Evolutionary conservation across 2,113 vertebrate genomes (phyloP).

Genomic region (Notothenia coriiceps): DNA sequence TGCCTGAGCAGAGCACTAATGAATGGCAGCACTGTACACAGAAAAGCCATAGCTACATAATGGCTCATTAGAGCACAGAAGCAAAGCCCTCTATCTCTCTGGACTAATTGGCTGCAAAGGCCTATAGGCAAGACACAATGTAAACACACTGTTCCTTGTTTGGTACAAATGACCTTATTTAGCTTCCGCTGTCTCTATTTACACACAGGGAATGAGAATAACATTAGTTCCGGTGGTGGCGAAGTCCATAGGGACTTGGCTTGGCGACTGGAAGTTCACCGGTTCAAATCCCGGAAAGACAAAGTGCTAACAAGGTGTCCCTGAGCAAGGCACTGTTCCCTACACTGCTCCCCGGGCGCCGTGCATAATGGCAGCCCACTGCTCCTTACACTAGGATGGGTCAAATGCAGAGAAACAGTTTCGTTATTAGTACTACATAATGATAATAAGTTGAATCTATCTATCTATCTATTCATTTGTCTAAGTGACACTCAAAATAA

Average conservation of each 20-base stretch:
- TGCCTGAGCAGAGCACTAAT: not conserved
- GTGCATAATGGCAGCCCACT: no score
- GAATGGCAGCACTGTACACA: conserved; percentile 14
- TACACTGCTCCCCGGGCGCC: no score
- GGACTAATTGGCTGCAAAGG: conserved; percentile 38
- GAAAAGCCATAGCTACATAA: conserved; percentile 29
- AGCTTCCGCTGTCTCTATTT: conserved; percentile 2
- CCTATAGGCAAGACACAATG: conserved; percentile 8
- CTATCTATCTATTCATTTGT: not conserved
- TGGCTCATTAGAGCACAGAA: conserved; percentile 40
- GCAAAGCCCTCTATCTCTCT: conserved; percentile 6
- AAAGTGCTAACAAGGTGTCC: no score
- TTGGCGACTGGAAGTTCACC: no score
- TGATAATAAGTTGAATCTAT: no score
- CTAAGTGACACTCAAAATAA: not conserved
- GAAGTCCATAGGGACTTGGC: no score
- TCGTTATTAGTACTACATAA: no score
- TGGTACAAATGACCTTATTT: not conserved
- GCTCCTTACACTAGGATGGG: no score
- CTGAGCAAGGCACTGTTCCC: no score
- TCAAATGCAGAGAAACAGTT: no score
- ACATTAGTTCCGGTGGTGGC: not conserved
- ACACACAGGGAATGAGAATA: not conserved
- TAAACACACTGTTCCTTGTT: conserved; percentile 12
- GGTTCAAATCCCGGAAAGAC: no score